Evolutionary conservation across 2,113 vertebrate genomes (phyloP).

Genomic region (Cololabis saira): DNA sequence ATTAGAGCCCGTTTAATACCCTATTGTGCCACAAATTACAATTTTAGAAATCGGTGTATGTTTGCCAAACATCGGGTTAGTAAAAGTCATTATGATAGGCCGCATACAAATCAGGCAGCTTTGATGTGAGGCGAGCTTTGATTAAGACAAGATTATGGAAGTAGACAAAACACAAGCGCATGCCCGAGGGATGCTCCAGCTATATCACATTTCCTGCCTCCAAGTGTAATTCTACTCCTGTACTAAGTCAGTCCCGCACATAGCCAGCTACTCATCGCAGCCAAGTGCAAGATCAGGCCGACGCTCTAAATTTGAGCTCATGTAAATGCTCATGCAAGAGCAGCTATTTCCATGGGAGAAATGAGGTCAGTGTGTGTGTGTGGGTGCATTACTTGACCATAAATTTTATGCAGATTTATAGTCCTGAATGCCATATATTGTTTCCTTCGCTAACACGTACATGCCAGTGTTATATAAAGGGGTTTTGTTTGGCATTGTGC

Average conservation of each 20-base stretch:
- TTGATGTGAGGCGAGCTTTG: conserved; percentile 43
- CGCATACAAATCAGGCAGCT: neutral
- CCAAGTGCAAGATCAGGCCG: conserved; percentile 43
- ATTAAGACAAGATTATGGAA: conserved; percentile 61
- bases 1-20: conserved; percentile 20
- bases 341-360: conserved; percentile 48
- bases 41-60: conserved; percentile 3
- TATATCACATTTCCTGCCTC: conserved; percentile 72
- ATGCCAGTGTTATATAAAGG: conserved; percentile 40
- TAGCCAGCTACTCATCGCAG: conserved; percentile 33
- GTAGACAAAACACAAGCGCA: conserved; percentile 67
- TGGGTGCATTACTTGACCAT: conserved; percentile 28
- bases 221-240: conserved; percentile 77
- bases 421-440: conserved; percentile 52
- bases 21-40: neutral
- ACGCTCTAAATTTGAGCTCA: conserved; percentile 60
- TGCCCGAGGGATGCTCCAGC: conserved; percentile 37
- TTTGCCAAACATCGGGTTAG: conserved; percentile 14
- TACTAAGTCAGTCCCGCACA: conserved; percentile 67
- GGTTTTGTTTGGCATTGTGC: conserved; percentile 32
- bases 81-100: conserved; percentile 13
- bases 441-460: conserved; percentile 47
- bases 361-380: conserved; percentile 7
- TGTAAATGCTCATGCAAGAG: conserved; percentile 55
- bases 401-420: conserved; percentile 42